Conservation (phyloP, 2,797 vertebrate species). For the Iguana delicatissima region DNA sequence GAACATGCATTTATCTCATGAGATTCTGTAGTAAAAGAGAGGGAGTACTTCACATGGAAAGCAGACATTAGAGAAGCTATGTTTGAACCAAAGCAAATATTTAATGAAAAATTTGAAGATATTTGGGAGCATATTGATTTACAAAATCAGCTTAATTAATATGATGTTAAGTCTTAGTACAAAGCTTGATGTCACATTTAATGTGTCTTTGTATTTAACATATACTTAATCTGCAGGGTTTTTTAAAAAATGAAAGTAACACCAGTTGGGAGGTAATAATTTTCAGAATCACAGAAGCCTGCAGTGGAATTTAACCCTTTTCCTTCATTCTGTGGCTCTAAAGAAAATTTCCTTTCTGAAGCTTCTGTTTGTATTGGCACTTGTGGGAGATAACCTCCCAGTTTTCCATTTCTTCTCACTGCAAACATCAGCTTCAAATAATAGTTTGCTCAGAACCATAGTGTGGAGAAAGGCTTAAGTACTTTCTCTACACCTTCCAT, state of each 20-base stretch:
- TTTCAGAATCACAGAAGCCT: not conserved
- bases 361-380: not conserved
- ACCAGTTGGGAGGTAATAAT: not conserved
- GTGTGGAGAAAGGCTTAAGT: not conserved
- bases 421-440: not conserved
- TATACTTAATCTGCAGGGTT: not conserved
- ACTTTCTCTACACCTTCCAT: not conserved
- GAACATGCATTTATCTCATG: not conserved
- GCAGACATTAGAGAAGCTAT: not conserved
- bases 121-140: not conserved
- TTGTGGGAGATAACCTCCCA: not conserved
- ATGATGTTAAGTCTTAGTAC: not conserved
- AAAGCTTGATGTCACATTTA: not conserved
- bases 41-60: not conserved
- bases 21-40: not conserved
- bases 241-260: not conserved
- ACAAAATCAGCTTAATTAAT: constrained; percentile 2
- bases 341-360: constrained; percentile 2
- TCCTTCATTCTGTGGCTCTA: not conserved
- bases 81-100: not conserved
- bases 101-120: not conserved
- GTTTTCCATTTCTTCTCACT: not conserved
- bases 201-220: not conserved
- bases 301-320: not conserved
- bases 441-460: not conserved